Base-by-base conservation (phyloP, 2,888 invertebrate genomes). In the Reticulitermes lucifugus region DNA sequence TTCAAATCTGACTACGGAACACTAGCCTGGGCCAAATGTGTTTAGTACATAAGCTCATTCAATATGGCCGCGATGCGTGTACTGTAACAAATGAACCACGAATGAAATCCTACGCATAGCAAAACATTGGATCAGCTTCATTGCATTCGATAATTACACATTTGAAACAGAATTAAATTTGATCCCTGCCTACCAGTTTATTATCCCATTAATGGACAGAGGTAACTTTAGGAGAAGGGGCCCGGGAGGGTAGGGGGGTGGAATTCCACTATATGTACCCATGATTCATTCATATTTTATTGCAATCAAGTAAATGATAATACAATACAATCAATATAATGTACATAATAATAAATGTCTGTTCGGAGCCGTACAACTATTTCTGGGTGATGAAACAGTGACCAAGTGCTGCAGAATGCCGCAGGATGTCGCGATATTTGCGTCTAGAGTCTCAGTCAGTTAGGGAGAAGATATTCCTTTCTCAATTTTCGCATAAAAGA, bases 131-230 rank as follows among this genome's bases (percentile, higher is more conserved):
- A 73, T 21, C 35, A 73, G 73, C 41, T 29, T 73, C 73, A 41
- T 73, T 35, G 73, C 73, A 73, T 41, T 73, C 41, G 73, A 73
- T 73, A 73, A 73, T 73, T 73, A 73, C 41, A 41, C 73, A 73
- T 73, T 73, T 73, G 73, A 29, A 73, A 41, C 73, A 41, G 73
- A 73, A 73, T 73, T 73, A 73, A 73, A 35, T 73, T 73, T 73
- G 73, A 73, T 73, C 29, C 41, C 10, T 41, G 41, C 21, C 73
- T 21, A 41, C 18, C 73, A 41, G 73, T 35, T 41, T 73, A 73
- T 73, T 73, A 73, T 35, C 41, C 73, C 73, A 73, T 73, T 73
- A 73, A 73, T 73, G 73, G 73, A 41, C 41, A 73, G 41, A 73
- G 41, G 41, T 73, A 73, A 73, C 73, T 18, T 10, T 29, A 73